These are phyloP conservation scores for Sinodicranocentrus sp. DNA, from an alignment of 2,888 invertebrate species.

Conservation along the genomic window DNA sequence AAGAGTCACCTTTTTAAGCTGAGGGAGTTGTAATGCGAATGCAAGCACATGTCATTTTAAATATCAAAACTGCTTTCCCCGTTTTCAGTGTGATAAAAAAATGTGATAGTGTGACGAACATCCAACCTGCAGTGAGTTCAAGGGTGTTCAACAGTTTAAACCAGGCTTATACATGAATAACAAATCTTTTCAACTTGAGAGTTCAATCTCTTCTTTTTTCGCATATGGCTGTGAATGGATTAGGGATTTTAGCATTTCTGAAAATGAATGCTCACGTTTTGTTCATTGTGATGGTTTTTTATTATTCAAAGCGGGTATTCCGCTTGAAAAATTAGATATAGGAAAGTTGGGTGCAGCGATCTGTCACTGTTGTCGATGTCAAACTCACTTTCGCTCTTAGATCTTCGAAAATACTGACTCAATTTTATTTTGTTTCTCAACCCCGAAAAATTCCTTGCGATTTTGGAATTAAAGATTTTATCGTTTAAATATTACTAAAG, in stretches of 20 bases:
- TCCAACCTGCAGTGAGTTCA: constrained; percentile 51
- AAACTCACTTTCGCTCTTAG: no score
- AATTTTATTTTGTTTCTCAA: no score
- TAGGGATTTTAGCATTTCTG: no score
- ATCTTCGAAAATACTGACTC: no score
- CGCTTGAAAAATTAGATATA: background rate
- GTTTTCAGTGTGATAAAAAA: constrained; percentile 2
- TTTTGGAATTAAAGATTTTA: no score
- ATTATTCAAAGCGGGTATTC: background rate
- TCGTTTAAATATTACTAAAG: no score
- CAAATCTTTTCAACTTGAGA: background rate
- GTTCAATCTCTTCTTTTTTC: background rate
- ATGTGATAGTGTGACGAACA: constrained; percentile 9
- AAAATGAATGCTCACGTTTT: constrained; percentile 27
- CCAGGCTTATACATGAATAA: background rate
- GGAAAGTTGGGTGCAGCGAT: background rate
- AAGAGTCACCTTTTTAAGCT: background rate
- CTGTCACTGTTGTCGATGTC: no score
- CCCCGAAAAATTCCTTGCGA: no score
- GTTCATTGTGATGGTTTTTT: background rate
- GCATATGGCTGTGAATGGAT: background rate
- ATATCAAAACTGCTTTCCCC: background rate
- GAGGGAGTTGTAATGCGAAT: background rate
- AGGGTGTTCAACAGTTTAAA: constrained; percentile 25
- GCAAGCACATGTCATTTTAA: background rate